phyloP scores from a whole-genome alignment of 2,113 vertebrate genomes.

The Laticauda colubrina region DNA sequence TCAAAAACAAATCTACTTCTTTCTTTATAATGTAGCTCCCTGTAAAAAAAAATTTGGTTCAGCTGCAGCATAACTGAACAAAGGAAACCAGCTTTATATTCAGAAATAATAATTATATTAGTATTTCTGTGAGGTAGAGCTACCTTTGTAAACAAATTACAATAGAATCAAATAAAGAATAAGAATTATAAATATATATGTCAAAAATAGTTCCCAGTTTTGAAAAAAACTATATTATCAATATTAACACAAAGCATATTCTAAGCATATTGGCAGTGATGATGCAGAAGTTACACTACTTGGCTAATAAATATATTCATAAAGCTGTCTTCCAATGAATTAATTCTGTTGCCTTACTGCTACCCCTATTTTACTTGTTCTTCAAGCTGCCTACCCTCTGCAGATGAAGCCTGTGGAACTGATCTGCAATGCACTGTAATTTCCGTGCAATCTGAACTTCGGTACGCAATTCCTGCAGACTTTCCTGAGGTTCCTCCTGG shows the following conservation, averaged over 20 bases:
- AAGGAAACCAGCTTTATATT: background rate
- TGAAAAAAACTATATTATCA: conserved; percentile 32
- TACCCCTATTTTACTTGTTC: background rate
- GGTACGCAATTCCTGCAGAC: conserved; percentile 68
- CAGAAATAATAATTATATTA: background rate
- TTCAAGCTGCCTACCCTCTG: conserved; percentile 73
- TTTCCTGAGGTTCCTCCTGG: conserved; percentile 66
- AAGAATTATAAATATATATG: conserved; percentile 5
- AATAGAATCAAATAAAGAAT: background rate
- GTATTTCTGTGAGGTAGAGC: background rate
- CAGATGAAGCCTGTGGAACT: conserved; percentile 79
- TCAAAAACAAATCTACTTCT: background rate
- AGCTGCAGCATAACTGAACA: background rate
- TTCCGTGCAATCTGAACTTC: conserved; percentile 79
- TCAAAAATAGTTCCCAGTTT: conserved; percentile 11
- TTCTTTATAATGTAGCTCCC: background rate
- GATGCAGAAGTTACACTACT: conserved; percentile 26
- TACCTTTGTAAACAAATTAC: background rate
- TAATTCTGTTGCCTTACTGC: background rate
- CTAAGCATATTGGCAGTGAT: background rate
- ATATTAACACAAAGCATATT: background rate
- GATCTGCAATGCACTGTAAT: conserved; percentile 79
- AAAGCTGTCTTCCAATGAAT: background rate
- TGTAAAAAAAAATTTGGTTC: background rate
- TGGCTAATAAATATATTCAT: background rate